Conservation (phyloP, 2,888 invertebrate genomes). For the Agrochola macilenta region DNA sequence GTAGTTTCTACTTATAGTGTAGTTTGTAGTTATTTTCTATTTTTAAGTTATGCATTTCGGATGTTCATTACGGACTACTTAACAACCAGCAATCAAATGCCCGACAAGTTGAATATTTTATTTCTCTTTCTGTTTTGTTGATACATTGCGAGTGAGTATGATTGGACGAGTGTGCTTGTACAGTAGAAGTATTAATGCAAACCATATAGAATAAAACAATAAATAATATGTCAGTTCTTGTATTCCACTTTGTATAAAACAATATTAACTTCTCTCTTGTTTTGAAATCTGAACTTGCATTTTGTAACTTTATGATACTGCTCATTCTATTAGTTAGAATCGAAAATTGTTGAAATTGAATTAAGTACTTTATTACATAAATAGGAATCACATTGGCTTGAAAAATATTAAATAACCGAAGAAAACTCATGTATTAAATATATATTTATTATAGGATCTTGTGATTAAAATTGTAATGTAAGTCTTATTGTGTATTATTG, state of each 20-base stretch:
- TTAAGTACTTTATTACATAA: slow-evolving; percentile 53
- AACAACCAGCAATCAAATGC: slow-evolving; percentile 46
- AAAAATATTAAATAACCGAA: slow-evolving; percentile 32
- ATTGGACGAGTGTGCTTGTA: slow-evolving; percentile 36
- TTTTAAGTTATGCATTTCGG: slow-evolving; percentile 59
- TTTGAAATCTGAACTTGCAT: slow-evolving; percentile 20
- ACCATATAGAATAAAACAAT: slow-evolving; percentile 24
- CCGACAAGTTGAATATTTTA: slow-evolving; percentile 25
- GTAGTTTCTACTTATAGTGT: slow-evolving; percentile 53
- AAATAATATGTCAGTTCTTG: slow-evolving; percentile 23
- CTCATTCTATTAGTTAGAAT: slow-evolving; percentile 25
- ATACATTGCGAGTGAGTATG: slow-evolving; percentile 25
- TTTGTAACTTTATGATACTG: slow-evolving; percentile 23
- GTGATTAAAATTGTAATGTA: slow-evolving; percentile 58
- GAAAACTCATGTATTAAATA: slow-evolving; percentile 26
- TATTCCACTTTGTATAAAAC: slow-evolving; percentile 46
- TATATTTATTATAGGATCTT: slow-evolving; percentile 45
- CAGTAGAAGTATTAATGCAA: slow-evolving; percentile 45
- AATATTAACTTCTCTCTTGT: slow-evolving; percentile 5
- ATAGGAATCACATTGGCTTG: slow-evolving; percentile 38
- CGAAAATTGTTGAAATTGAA: slow-evolving; percentile 38
- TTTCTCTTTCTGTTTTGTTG: slow-evolving; percentile 33
- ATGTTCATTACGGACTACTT: slow-evolving; percentile 42
- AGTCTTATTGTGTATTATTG: slow-evolving; percentile 50
- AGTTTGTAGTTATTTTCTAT: slow-evolving; percentile 60